These are phyloP conservation scores for Hylyphantes graminicola DNA, from an alignment of 1,140 invertebrate species.

Conservation along the genomic window DNA sequence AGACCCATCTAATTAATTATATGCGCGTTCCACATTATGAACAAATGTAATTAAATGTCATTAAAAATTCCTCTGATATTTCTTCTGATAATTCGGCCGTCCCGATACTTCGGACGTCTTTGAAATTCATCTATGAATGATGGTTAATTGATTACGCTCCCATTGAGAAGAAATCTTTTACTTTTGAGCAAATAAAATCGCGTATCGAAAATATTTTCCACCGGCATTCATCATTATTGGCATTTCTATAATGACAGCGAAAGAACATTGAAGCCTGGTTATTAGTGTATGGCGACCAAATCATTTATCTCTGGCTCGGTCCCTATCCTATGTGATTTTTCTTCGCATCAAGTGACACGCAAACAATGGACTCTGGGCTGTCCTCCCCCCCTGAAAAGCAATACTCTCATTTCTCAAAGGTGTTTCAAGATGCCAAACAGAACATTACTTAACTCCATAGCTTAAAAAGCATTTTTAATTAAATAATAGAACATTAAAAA, in stretches of 20 bases:
- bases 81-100: too few species aligned
- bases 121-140: slow-evolving; percentile 39
- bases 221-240: slow-evolving; percentile 48
- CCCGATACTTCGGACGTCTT: slow-evolving; percentile 2
- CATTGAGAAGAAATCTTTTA: slow-evolving; percentile 39
- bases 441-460: too few species aligned
- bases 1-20: too few species aligned
- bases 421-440: too few species aligned
- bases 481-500: too few species aligned
- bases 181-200: slow-evolving; percentile 44
- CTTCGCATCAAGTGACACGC: slow-evolving; percentile 27
- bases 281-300: slow-evolving; percentile 49
- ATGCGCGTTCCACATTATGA: too few species aligned
- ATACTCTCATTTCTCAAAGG: slow-evolving; percentile 27
- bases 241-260: slow-evolving; percentile 36
- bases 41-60: too few species aligned
- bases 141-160: slow-evolving; percentile 42
- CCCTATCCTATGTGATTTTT: slow-evolving; percentile 37
- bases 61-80: too few species aligned
- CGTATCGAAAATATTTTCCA: slow-evolving; percentile 35
- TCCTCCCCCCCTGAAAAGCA: slow-evolving; percentile 14
- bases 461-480: too few species aligned
- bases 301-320: slow-evolving; percentile 47
- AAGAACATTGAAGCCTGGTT: slow-evolving; percentile 37
- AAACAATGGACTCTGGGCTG: slow-evolving; percentile 41